Conservation (phyloP, 2,888 invertebrate species). For the Geotrupes spiniger region DNA sequence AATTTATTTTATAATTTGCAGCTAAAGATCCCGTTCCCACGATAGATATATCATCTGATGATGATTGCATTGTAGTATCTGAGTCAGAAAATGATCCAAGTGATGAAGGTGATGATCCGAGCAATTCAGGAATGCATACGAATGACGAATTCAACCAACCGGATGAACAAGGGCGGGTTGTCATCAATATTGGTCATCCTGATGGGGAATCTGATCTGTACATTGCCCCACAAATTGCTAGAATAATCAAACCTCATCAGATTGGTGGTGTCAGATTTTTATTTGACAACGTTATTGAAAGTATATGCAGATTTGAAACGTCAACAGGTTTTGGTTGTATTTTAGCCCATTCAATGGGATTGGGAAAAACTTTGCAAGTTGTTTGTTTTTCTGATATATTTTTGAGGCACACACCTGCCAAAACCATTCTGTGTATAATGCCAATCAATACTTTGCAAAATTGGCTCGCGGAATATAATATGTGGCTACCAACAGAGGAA, state of each 20-base stretch:
- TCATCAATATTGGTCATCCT: slow-evolving; percentile 92
- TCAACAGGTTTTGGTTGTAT: slow-evolving; percentile 96
- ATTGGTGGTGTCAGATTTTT: slow-evolving; percentile 73
- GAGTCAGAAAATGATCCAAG: slow-evolving; percentile 78
- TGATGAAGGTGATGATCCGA: slow-evolving; percentile 82
- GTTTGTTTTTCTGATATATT: slow-evolving; percentile 97
- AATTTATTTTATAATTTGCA: slow-evolving; percentile 17
- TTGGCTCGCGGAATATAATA: slow-evolving; percentile 96
- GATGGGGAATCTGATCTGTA: slow-evolving; percentile 88
- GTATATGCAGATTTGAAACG: slow-evolving; percentile 79
- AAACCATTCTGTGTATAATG: slow-evolving; percentile 92
- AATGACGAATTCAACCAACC: slow-evolving; percentile 89
- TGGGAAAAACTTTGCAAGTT: slow-evolving; percentile 87
- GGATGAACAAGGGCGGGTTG: slow-evolving; percentile 86
- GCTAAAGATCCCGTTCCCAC: slow-evolving; percentile 62
- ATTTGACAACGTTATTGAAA: slow-evolving; percentile 96
- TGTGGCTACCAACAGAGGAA: slow-evolving; percentile 86
- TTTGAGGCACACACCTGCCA: slow-evolving; percentile 82
- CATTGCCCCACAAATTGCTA: slow-evolving; percentile 85
- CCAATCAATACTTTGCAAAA: slow-evolving; percentile 98
- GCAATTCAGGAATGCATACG: slow-evolving; percentile 89
- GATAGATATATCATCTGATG: slow-evolving; percentile 73
- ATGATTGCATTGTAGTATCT: slow-evolving; percentile 84
- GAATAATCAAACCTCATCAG: slow-evolving; percentile 94
- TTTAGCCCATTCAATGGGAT: slow-evolving; percentile 97